Percentiles rank a stretch among this genome's conserved stretches.
These are phyloP conservation scores for Euspilapteryx auroguttella DNA, from an alignment of 2,888 invertebrate genomes.

Conservation along the genomic window DNA sequence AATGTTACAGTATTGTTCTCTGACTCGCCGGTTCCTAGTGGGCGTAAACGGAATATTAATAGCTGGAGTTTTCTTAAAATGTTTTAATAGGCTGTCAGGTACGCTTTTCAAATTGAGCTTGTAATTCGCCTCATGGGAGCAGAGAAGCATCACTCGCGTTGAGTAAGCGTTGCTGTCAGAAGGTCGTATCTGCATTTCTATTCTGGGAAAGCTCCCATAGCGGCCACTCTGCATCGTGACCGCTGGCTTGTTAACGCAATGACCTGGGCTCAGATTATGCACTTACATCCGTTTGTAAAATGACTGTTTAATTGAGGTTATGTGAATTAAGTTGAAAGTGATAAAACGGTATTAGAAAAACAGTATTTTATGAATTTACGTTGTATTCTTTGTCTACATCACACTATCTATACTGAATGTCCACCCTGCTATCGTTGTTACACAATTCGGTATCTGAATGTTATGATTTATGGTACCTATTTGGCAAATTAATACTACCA, in stretches of 20 bases:
- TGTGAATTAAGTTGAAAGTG: slow-evolving; percentile 5
- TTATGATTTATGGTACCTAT: too few species aligned
- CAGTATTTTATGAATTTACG: slow-evolving; percentile 25
- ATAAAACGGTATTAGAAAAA: slow-evolving; percentile 5
- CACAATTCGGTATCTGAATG: too few species aligned
- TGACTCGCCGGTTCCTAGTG: slow-evolving; percentile 22
- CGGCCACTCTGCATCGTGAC: slow-evolving; percentile 44
- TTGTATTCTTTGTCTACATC: too few species aligned
- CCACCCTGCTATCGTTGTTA: too few species aligned
- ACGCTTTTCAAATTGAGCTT: too few species aligned
- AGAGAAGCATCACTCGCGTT: neutral
- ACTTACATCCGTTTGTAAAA: slow-evolving; percentile 50
- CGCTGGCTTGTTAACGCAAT: slow-evolving; percentile 53
- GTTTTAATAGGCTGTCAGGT: too few species aligned
- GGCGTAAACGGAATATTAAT: slow-evolving; percentile 26
- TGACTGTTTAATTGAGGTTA: slow-evolving; percentile 44
- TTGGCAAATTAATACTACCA: too few species aligned
- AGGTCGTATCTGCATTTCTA: slow-evolving; percentile 44
- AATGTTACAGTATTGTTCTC: slow-evolving; percentile 41
- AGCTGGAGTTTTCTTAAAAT: too few species aligned
- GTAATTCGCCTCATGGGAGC: too few species aligned
- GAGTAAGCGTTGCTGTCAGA: slow-evolving; percentile 16
- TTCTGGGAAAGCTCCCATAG: slow-evolving; percentile 57
- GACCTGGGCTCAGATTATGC: slow-evolving; percentile 51
- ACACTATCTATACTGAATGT: too few species aligned